These are phyloP conservation scores for Zaprionus inermis DNA, from an alignment of 1,140 invertebrate genomes.

Conservation along the genomic window DNA sequence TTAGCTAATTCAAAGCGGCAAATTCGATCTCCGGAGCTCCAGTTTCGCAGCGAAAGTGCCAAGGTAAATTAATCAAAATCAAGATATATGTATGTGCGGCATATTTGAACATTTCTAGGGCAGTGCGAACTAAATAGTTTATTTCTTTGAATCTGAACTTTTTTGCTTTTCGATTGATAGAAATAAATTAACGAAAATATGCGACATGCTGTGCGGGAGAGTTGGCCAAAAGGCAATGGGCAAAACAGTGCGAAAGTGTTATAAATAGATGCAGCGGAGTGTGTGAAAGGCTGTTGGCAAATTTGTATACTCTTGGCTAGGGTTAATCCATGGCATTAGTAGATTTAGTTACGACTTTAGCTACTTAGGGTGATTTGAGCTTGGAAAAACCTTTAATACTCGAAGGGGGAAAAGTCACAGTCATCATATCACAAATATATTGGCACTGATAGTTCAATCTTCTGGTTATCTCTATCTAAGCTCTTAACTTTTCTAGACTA, in stretches of 20 bases:
- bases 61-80: conserved; percentile 51
- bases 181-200: conserved; percentile 71
- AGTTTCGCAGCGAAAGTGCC: conserved; percentile 45
- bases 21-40: no score
- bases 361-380: neutral
- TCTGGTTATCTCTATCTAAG: neutral
- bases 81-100: conserved; percentile 40
- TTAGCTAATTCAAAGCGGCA: conserved; percentile 47
- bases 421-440: no score
- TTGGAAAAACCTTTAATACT: no score
- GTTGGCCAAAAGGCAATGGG: conserved; percentile 18
- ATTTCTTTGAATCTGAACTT: no score
- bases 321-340: neutral
- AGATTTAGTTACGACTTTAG: neutral
- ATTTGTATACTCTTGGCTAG: conserved; percentile 20
- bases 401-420: no score
- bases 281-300: neutral
- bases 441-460: no score
- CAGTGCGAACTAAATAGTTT: conserved; percentile 33
- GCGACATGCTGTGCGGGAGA: conserved; percentile 56
- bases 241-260: conserved; percentile 23
- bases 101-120: conserved; percentile 54
- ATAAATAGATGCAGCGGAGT: conserved; percentile 12
- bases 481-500: neutral
- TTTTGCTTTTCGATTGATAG: conserved; percentile 20